Conservation (phyloP, 2,888 invertebrate species). For the Nudaria mundana region DNA sequence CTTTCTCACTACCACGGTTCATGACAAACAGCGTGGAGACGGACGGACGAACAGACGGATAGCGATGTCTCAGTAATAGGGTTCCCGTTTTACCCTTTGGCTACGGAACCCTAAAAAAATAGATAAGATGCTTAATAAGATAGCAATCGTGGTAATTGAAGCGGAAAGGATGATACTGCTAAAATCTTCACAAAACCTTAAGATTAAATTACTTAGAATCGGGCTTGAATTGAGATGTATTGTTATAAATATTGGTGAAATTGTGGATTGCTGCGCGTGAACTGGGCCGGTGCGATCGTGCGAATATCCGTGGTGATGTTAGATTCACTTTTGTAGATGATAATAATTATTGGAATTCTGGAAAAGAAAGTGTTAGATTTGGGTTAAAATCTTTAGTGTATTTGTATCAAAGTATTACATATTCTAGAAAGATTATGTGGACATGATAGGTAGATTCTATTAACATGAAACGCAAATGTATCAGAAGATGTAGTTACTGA, state of each 20-base stretch:
- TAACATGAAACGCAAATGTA: no score
- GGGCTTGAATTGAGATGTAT: constrained; percentile 43
- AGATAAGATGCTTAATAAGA: constrained; percentile 18
- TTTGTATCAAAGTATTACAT: no score
- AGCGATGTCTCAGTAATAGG: no score
- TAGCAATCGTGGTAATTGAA: constrained; percentile 36
- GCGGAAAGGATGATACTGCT: constrained; percentile 24
- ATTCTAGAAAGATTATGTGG: no score
- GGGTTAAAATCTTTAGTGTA: background rate
- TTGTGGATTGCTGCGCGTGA: constrained; percentile 31
- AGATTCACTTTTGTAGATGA: constrained; percentile 10
- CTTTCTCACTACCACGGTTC: no score
- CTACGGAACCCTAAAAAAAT: no score
- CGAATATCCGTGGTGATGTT: constrained; percentile 35
- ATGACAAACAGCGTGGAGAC: no score
- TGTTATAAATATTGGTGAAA: constrained; percentile 42
- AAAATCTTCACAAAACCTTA: constrained; percentile 19
- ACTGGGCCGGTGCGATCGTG: constrained; percentile 47
- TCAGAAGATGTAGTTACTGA: no score
- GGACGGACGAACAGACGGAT: no score
- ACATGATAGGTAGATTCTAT: no score
- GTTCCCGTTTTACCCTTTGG: no score
- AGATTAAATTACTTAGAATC: constrained; percentile 25
- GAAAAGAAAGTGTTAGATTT: background rate
- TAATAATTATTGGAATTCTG: background rate